Evolutionary conservation across 2,797 vertebrate genomes (phyloP), one percentile per base, ranked within the genome.

Genomic region (Holocentrus rufus): DNA sequence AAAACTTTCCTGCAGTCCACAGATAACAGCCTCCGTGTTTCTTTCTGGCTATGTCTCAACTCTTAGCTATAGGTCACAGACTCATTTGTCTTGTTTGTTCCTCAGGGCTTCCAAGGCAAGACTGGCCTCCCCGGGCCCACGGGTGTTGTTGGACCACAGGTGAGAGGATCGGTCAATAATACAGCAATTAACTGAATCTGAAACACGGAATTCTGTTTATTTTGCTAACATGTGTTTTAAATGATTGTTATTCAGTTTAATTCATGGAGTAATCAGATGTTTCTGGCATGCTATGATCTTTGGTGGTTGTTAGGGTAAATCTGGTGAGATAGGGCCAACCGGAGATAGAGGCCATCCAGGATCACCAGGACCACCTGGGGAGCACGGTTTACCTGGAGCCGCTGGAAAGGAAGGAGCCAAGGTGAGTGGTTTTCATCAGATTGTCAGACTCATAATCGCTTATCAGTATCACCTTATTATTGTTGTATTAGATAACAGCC

Each of bases 281-380:
- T 18, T 18, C 34, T 17, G 15, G 23, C 17, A 39, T 44, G 18
- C n/a, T 66, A 7, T 71, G 14, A 60, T 34, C 20, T n/a, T 39
- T 76, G 54, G 7, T 22, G 30, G 25, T 72, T 56, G 82, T 73
- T 60, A 98, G 97, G 97, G 97, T 11, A 97, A 97, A 82, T 91
- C 90, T n/a, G 97, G 97, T 2, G 97, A 98, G 66, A 95, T 93
- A 0, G 97, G 97, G 0, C 93, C 95, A 8, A 89, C 93, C 25
- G 97, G 97, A 7, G 97, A 98, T 47, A 92, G 96, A 89, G 96
- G 97, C 0, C 96, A 97, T 47, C 97, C 97, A 2, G 97, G 97
- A 0, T 86, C 97, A 27, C 96, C 96, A 0, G 97, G 97, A 50
- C 94, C 97, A 25, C 96, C 97, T 0, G 97, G 97, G 50, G 97